These are phyloP conservation scores for Pseudorhombus dupliciocellatus DNA, from an alignment of 2,113 vertebrate genomes.

Conservation along the genomic window DNA sequence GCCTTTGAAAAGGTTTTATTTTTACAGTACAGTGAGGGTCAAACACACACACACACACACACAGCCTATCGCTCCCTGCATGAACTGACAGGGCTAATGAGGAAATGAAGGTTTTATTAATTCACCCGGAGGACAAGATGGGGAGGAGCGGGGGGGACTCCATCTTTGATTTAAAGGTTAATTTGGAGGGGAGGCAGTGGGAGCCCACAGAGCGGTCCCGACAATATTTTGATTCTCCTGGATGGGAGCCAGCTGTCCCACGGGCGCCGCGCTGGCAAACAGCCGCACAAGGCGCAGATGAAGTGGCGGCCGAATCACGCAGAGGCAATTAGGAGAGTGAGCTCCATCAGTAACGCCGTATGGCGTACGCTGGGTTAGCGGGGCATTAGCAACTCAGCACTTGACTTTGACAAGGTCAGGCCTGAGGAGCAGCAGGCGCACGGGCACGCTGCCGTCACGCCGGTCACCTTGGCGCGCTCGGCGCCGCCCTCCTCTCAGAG, in stretches of 20 bases:
- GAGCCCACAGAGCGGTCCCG: conserved; percentile 62
- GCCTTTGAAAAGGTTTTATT: too few relatives aligned
- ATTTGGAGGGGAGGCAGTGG: conserved; percentile 68
- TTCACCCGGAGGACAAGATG: conserved; percentile 74
- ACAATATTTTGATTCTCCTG: conserved; percentile 74
- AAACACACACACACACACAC: conserved; percentile 6
- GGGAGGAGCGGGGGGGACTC: conserved; percentile 57
- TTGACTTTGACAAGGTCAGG: conserved; percentile 77
- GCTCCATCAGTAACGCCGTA: conserved; percentile 69
- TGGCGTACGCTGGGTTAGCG: conserved; percentile 57
- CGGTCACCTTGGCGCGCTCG: conserved; percentile 67
- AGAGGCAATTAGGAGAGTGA: conserved; percentile 69
- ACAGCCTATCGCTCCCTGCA: conserved; percentile 68
- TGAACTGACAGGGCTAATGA: conserved; percentile 79
- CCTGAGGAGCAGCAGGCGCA: conserved; percentile 69
- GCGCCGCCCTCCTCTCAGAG: conserved; percentile 35
- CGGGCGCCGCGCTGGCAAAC: conserved; percentile 24
- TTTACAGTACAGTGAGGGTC: not conserved
- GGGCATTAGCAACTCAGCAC: conserved; percentile 59
- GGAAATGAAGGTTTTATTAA: conserved; percentile 81
- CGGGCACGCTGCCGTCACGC: conserved; percentile 60
- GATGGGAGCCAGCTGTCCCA: conserved; percentile 71
- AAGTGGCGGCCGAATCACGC: conserved; percentile 62
- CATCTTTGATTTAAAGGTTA: conserved; percentile 80
- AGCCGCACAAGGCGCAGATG: conserved; percentile 42